These are phyloP conservation scores for Zaprionus africanus DNA, from an alignment of 1,140 invertebrate species.

Conservation along the genomic window DNA sequence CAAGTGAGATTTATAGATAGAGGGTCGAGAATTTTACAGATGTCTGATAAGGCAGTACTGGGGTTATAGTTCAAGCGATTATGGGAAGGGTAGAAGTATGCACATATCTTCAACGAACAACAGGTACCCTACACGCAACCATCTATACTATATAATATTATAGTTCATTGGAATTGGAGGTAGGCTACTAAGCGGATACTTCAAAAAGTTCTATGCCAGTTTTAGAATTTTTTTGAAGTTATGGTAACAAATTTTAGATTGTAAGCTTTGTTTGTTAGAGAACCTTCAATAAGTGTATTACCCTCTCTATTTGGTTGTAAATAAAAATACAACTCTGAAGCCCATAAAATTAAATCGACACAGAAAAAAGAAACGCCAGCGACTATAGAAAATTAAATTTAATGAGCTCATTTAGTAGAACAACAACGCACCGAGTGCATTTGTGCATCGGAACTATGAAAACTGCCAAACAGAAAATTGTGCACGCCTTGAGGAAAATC, in stretches of 20 bases:
- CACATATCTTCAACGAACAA: too few species aligned
- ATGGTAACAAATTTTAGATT: neutral
- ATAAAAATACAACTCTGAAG: slow-evolving; percentile 17
- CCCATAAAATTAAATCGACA: slow-evolving; percentile 33
- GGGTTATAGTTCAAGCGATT: slow-evolving; percentile 19
- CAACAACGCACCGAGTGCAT: slow-evolving; percentile 57
- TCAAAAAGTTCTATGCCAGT: too few species aligned
- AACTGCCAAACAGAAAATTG: slow-evolving; percentile 64
- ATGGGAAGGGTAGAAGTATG: neutral
- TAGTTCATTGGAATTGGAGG: too few species aligned
- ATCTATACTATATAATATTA: neutral
- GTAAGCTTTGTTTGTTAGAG: slow-evolving; percentile 6
- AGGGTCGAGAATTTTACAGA: slow-evolving; percentile 1
- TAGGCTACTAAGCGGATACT: too few species aligned
- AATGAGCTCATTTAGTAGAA: slow-evolving; percentile 63
- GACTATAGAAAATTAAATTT: slow-evolving; percentile 65
- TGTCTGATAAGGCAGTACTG: slow-evolving; percentile 32
- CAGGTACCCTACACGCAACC: neutral
- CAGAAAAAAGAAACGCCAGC: slow-evolving; percentile 13
- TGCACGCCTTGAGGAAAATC: slow-evolving; percentile 76
- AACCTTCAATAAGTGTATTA: slow-evolving; percentile 17
- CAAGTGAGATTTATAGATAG: slow-evolving; percentile 27
- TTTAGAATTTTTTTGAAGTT: neutral
- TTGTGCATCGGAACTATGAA: slow-evolving; percentile 35
- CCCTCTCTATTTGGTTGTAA: slow-evolving; percentile 15